Evolutionary conservation across 2,888 invertebrate genomes (phyloP).

Genomic region (Drosophila formosana): DNA sequence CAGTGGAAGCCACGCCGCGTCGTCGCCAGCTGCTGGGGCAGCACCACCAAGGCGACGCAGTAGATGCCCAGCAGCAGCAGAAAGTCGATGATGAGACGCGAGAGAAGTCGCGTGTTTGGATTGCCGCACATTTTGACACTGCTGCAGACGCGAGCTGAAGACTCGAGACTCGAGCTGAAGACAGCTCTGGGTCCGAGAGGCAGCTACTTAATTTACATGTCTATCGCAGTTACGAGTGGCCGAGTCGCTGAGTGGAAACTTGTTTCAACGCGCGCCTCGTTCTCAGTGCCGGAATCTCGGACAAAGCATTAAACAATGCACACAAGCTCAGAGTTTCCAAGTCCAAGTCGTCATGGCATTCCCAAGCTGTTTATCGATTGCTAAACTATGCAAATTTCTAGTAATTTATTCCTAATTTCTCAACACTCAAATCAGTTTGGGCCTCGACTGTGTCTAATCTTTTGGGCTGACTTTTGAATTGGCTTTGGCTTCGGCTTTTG

Average conservation of each 20-base stretch:
- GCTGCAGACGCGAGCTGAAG: slow-evolving; percentile 22
- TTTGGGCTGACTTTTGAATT: slow-evolving; percentile 4
- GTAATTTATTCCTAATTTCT: slow-evolving; percentile 65
- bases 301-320: slow-evolving; percentile 30
- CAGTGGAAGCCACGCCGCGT: slow-evolving; percentile 94
- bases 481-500: neutral
- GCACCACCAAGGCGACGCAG: slow-evolving; percentile 68
- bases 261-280: slow-evolving; percentile 37
- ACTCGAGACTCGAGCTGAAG: neutral
- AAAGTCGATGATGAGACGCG: slow-evolving; percentile 78
- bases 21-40: slow-evolving; percentile 69
- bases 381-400: slow-evolving; percentile 67
- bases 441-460: slow-evolving; percentile 7
- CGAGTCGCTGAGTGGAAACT: slow-evolving; percentile 33
- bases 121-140: slow-evolving; percentile 79
- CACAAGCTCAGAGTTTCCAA: neutral
- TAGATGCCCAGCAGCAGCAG: slow-evolving; percentile 69
- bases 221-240: slow-evolving; percentile 35
- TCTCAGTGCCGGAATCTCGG: slow-evolving; percentile 30
- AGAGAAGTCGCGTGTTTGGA: slow-evolving; percentile 76
- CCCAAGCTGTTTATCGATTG: slow-evolving; percentile 53
- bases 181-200: slow-evolving; percentile 37
- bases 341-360: slow-evolving; percentile 33
- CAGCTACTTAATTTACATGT: slow-evolving; percentile 53
- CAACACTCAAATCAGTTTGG: slow-evolving; percentile 20